phyloP scores from a whole-genome alignment of 2,113 vertebrate species.

The Hippotragus niger region DNA sequence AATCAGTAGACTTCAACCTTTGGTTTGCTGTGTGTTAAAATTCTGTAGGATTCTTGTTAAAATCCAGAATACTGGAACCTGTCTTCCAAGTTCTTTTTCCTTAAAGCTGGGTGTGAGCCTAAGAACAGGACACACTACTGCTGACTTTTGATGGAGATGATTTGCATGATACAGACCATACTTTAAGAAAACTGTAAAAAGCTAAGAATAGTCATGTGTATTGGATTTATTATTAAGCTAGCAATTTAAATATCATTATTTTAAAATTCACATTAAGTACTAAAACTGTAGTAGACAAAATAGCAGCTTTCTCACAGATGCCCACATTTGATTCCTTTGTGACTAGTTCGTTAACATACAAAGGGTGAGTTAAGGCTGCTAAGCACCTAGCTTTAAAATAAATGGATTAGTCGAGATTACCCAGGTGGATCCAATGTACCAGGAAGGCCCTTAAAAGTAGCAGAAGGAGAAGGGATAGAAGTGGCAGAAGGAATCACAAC shows the following conservation, averaged over 20 bases:
- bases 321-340: neutral
- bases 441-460: neutral
- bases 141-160: neutral
- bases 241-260: neutral
- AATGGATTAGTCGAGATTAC: neutral
- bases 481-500: neutral
- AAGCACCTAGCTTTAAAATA: neutral
- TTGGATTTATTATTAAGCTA: neutral
- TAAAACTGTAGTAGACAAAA: neutral
- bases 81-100: neutral
- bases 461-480: neutral
- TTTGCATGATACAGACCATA: neutral
- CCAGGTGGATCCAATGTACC: accelerated
- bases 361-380: neutral
- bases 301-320: neutral
- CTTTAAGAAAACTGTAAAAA: neutral
- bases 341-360: neutral
- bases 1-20: neutral
- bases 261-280: neutral
- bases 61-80: neutral
- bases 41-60: neutral
- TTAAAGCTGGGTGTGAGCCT: neutral
- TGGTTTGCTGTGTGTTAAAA: neutral
- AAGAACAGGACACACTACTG: neutral
- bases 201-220: neutral